These are phyloP conservation scores for Fopius arisanus DNA, from an alignment of 1,140 invertebrate genomes.

Conservation along the genomic window DNA sequence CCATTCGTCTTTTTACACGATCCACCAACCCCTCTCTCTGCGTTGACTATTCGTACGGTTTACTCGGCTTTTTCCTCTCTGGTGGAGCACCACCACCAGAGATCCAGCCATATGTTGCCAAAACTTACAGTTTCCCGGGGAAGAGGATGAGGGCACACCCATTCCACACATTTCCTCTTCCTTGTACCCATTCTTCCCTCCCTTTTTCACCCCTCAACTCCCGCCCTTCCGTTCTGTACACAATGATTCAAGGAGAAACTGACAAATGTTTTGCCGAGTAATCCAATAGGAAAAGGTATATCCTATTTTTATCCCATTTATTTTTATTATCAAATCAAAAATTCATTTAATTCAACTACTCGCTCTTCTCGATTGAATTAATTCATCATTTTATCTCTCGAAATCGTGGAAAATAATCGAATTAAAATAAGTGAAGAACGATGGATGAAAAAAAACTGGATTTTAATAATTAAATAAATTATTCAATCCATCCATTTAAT, in stretches of 20 bases:
- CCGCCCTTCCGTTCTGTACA: background rate
- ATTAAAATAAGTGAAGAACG: too few relatives aligned
- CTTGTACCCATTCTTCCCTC: background rate
- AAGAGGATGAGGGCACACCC: background rate
- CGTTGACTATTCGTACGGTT: constrained; percentile 3
- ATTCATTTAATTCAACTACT: too few relatives aligned
- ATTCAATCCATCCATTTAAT: too few relatives aligned
- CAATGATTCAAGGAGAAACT: constrained; percentile 4
- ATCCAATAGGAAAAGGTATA: constrained; percentile 2
- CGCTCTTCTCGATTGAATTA: too few relatives aligned
- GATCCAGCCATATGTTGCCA: constrained; percentile 30
- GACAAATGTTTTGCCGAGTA: constrained; percentile 1
- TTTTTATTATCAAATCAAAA: too few relatives aligned
- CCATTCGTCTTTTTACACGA: constrained; percentile 3
- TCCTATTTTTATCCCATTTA: background rate
- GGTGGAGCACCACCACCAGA: background rate
- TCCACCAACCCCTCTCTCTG: background rate
- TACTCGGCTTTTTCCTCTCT: constrained; percentile 13
- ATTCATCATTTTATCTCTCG: too few relatives aligned
- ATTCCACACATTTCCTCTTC: background rate
- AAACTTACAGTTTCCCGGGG: constrained; percentile 24
- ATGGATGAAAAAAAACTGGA: too few relatives aligned
- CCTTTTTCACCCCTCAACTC: background rate
- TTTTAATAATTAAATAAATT: too few relatives aligned
- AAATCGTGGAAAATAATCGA: too few relatives aligned